Evolutionary conservation across 92 coral and sea anemone species (phyloP).

Genomic region (Phenganax stokvisi): DNA sequence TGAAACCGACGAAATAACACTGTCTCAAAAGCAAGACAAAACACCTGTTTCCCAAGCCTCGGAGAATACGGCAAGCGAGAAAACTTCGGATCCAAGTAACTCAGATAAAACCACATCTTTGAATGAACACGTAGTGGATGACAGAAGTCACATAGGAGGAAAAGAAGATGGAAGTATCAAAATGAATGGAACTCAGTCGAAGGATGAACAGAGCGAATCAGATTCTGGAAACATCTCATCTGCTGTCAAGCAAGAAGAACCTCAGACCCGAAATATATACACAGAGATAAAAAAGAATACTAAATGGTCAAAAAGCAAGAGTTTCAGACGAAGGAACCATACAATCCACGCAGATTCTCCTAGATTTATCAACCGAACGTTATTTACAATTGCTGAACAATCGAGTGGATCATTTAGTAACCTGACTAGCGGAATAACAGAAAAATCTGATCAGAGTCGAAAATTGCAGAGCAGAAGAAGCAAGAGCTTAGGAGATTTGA

Average conservation of each 20-base stretch:
- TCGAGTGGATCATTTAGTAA: constrained; percentile 16
- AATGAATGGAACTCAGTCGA: constrained; percentile 8
- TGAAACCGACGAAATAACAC: constrained; percentile 24
- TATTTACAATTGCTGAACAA: constrained; percentile 35
- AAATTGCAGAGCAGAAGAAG: constrained; percentile 19
- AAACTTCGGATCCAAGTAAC: not conserved
- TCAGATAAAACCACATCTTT: not conserved
- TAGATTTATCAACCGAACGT: constrained; percentile 5
- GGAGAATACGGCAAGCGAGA: not conserved
- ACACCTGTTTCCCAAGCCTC: constrained; percentile 11
- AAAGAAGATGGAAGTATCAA: not conserved
- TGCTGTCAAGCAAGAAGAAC: not conserved
- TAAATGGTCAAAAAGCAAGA: constrained; percentile 24
- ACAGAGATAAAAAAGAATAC: constrained; percentile 36
- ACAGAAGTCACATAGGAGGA: not conserved
- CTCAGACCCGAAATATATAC: constrained; percentile 23
- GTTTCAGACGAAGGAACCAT: constrained; percentile 32
- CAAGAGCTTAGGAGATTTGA: constrained; percentile 26
- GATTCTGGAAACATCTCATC: constrained; percentile 7
- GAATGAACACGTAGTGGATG: not conserved
- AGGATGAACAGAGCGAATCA: not conserved
- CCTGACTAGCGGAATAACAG: not conserved
- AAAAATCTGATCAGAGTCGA: not conserved
- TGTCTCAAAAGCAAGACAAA: constrained; percentile 22
- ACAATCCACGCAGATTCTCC: constrained; percentile 28